Evolutionary conservation across 2,113 vertebrate species (phyloP).

Genomic region (Origma solitaria): DNA sequence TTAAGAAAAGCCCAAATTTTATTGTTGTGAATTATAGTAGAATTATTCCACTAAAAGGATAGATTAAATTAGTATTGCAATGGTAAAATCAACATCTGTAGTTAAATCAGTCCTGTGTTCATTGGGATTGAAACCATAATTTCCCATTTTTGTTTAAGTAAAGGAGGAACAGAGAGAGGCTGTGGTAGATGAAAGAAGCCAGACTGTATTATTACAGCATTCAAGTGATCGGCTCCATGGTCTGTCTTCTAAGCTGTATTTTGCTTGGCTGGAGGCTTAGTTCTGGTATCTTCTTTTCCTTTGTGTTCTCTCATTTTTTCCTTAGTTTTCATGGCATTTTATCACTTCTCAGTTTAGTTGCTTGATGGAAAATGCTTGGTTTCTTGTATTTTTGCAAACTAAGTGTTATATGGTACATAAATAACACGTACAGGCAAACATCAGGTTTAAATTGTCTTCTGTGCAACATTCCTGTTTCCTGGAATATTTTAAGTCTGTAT

Average conservation of each 20-base stretch:
- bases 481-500: not conserved
- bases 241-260: not conserved
- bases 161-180: not conserved
- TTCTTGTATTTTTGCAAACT: not conserved
- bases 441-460: not conserved
- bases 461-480: not conserved
- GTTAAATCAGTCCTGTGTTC: not conserved
- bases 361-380: not conserved
- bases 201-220: not conserved
- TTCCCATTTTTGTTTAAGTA: not conserved
- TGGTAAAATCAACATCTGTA: not conserved
- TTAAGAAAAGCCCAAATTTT: not conserved
- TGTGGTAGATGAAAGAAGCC: not conserved
- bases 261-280: not conserved
- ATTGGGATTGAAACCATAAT: not conserved
- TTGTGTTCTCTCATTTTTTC: not conserved
- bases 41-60: not conserved
- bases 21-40: not conserved
- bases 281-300: not conserved
- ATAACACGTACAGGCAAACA: rapidly evolving
- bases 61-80: not conserved
- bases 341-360: not conserved
- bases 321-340: not conserved
- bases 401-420: not conserved
- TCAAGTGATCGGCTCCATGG: not conserved